Evolutionary conservation across 2,113 vertebrate species (phyloP), one percentile per base, ranked within the genome.

Genomic region (Morone chrysops): DNA sequence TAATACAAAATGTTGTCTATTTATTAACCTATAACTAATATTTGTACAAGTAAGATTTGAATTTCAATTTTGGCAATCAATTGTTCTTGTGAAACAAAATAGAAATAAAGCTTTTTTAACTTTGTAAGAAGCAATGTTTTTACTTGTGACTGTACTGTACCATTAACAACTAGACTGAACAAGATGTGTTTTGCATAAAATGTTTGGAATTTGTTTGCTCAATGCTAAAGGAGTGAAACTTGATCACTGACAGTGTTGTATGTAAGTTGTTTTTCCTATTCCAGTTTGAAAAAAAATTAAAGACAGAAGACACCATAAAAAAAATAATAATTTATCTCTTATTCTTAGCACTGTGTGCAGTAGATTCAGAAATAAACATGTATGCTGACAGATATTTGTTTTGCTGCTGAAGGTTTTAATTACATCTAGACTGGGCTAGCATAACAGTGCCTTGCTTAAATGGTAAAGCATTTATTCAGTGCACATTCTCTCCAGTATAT

Each of bases 81-180:
- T 38, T 43, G 2, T 50, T 40, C 6, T 5, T 25, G 17, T 57
- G 13, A 50, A 50, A 53, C 8, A 62, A 48, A 20, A 68, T 13
- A 48, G 25, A 25, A 25, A 25, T 25, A 48, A 17, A 51, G 7
- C 6, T 6, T 77, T 67, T 59, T 25, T 10, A 41, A 18, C 31
- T 12, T 6, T 54, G 8, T 0, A 40, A 16, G 22, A 9, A 53
- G 17, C 6, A 4, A 8, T 18, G 0, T 14, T 8, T 38, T 47
- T 20, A 31, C 50, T 3, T 6, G 2, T n/a, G 13, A 36, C 61
- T 61, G 20, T 16, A 11, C 11, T 36, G 5, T 40, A 17, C 45
- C 31, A 71, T n/a, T 18, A 31, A 66, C 60, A 68, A 66, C 36
- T 41, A 36, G 17, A 78, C 62, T 60, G 25, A 56, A n/a, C 41